Percentiles rank a stretch among this genome's conserved stretches.
Conservation (phyloP, 2,113 vertebrate species). For the Corvus hawaiiensis region DNA sequence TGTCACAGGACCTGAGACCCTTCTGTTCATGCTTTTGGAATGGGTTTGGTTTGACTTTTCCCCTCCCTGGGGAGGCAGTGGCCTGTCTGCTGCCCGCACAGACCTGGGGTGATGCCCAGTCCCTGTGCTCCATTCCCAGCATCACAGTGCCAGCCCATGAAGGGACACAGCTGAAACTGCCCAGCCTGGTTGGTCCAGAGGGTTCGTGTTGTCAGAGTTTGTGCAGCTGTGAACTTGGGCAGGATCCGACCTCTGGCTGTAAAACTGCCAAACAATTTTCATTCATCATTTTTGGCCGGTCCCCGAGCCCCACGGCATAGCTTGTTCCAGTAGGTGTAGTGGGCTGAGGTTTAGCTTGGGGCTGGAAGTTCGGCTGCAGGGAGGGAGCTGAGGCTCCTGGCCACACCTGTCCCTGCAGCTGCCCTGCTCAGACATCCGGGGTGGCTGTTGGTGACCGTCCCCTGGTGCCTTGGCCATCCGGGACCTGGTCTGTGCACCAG, state of each 20-base stretch:
- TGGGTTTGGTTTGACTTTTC: background rate
- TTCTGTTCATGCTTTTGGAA: background rate
- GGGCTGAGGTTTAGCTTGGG: background rate
- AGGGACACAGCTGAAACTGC: fast-evolving
- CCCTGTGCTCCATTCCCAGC: fast-evolving
- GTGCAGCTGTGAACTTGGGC: background rate
- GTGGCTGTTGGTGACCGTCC: fast-evolving
- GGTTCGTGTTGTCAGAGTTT: background rate
- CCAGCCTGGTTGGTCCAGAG: background rate
- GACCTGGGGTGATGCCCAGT: fast-evolving
- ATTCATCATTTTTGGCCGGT: background rate
- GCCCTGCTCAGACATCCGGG: fast-evolving
- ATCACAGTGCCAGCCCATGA: fast-evolving
- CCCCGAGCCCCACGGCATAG: background rate
- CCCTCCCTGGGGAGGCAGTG: background rate
- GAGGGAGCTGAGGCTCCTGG: background rate
- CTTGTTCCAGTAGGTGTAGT: background rate
- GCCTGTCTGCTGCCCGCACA: background rate
- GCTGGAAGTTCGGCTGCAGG: background rate
- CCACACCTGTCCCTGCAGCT: background rate
- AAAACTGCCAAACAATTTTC: background rate
- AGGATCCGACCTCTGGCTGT: background rate
- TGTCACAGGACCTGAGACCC: background rate
- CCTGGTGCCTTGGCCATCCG: fast-evolving
- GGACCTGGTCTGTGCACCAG: background rate